Conservation (phyloP, 2,113 vertebrate genomes). For the Thinocorus orbignyianus region DNA sequence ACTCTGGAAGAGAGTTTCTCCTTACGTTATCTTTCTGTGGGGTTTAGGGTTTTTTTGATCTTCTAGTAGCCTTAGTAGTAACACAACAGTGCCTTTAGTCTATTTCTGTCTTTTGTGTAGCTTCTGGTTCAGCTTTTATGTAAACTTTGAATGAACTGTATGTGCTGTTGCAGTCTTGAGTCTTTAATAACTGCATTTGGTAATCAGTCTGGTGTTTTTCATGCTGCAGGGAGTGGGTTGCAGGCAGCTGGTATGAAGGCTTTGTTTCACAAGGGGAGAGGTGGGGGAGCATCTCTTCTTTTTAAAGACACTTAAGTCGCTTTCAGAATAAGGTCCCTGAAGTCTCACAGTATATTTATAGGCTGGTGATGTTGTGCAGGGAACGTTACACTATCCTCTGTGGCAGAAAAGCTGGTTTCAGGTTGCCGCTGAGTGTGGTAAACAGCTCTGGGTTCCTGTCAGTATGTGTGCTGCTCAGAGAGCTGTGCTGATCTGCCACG, state of each 20-base stretch:
- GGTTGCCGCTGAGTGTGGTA: conserved; percentile 53
- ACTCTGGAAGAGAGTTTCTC: neutral
- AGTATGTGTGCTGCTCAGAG: neutral
- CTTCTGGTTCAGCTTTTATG: neutral
- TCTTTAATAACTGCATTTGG: neutral
- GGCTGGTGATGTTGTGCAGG: conserved; percentile 12
- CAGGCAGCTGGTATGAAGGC: neutral
- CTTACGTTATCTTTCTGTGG: neutral
- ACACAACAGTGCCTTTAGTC: neutral
- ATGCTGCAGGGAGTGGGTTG: neutral
- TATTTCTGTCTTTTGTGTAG: neutral
- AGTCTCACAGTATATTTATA: conserved; percentile 68
- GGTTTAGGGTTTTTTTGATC: neutral
- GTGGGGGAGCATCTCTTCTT: neutral
- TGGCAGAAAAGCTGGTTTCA: conserved; percentile 17
- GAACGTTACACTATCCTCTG: conserved; percentile 54
- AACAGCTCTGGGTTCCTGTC: neutral
- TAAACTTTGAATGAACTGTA: neutral
- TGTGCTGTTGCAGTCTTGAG: neutral
- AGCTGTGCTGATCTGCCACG: neutral
- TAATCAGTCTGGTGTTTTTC: neutral
- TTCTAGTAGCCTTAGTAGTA: neutral
- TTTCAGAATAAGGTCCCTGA: conserved; percentile 40
- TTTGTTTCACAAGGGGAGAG: neutral
- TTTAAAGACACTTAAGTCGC: neutral